These are phyloP conservation scores for Sthenelais limicola DNA, from an alignment of 2,888 invertebrate genomes.

Conservation along the genomic window DNA sequence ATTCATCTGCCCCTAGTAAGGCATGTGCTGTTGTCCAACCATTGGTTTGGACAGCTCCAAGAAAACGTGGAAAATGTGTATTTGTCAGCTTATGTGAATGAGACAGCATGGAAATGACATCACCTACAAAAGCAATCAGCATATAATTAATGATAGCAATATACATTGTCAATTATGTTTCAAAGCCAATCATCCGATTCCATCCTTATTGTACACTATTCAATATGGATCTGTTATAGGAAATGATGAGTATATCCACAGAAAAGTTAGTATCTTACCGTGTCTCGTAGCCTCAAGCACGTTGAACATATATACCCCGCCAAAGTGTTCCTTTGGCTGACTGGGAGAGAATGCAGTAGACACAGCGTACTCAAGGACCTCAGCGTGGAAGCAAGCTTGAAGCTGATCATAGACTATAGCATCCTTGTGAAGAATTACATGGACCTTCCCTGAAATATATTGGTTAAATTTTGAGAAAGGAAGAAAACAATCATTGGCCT, in stretches of 20 bases:
- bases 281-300: slow-evolving; percentile 35
- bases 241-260: neutral
- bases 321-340: slow-evolving; percentile 17
- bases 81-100: slow-evolving; percentile 34
- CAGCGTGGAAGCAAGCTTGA: slow-evolving; percentile 81
- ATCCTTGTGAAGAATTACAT: slow-evolving; percentile 76
- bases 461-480: too few species aligned
- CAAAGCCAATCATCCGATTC: too few species aligned
- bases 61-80: slow-evolving; percentile 33
- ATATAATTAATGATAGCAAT: slow-evolving; percentile 3
- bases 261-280: neutral
- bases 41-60: neutral
- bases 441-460: slow-evolving; percentile 71
- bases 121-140: neutral
- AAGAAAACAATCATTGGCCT: too few species aligned
- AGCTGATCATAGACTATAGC: slow-evolving; percentile 76
- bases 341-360: slow-evolving; percentile 65
- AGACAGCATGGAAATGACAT: slow-evolving; percentile 15
- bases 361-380: slow-evolving; percentile 75
- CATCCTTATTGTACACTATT: too few species aligned
- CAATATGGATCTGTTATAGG: neutral
- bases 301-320: slow-evolving; percentile 21
- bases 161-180: slow-evolving; percentile 3
- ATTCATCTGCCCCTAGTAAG: slow-evolving; percentile 67
- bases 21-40: slow-evolving; percentile 62